phyloP scores from a whole-genome alignment of 2,888 invertebrate species.

The Meta bourneti region DNA sequence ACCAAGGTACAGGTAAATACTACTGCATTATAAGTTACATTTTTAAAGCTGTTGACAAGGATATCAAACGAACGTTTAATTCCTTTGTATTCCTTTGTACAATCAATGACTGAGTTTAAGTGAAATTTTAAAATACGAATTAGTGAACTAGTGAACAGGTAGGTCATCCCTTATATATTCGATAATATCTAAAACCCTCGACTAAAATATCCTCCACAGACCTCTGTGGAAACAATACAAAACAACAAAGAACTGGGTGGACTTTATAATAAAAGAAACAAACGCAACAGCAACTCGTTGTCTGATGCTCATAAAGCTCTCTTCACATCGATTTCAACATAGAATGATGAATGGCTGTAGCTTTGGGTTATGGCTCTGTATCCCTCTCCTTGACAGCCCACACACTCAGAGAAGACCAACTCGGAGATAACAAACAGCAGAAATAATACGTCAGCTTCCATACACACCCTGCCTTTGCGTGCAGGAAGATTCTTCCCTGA shows the following conservation, averaged over 20 bases:
- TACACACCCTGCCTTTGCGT: conserved; percentile 3
- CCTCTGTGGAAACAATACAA: neutral
- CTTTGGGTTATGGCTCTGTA: conserved; percentile 22
- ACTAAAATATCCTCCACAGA: neutral
- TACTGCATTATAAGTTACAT: no score
- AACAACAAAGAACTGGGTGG: neutral
- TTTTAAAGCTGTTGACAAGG: no score
- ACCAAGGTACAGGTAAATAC: no score
- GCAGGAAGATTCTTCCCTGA: neutral
- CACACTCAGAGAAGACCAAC: neutral
- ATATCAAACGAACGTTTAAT: no score
- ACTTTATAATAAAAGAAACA: neutral
- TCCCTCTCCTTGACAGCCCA: conserved; percentile 24
- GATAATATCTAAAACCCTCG: no score
- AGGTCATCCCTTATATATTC: no score
- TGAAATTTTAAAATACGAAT: neutral
- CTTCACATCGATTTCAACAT: conserved; percentile 22
- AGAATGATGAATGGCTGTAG: conserved; percentile 11
- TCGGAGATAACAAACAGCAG: neutral
- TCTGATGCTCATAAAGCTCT: neutral
- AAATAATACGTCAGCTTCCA: conserved; percentile 8
- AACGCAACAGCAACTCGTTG: neutral
- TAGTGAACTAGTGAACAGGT: neutral
- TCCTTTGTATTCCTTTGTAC: no score
- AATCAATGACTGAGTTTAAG: no score